Conservation (phyloP, 2,113 vertebrate species). For the Phasianus colchicus region DNA sequence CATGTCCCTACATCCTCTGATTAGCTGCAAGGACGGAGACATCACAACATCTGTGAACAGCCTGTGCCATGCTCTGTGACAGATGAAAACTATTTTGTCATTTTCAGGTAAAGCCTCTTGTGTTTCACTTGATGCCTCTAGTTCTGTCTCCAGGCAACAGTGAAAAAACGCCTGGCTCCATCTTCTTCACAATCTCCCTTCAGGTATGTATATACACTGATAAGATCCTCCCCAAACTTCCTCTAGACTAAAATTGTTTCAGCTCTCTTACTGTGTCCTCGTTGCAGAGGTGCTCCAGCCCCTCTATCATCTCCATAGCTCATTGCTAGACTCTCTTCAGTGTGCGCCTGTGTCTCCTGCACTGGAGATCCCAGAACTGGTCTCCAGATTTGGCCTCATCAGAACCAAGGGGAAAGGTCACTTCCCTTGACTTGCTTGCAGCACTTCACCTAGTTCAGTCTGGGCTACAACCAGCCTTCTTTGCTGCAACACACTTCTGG, state of each 20-base stretch:
- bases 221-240: not conserved
- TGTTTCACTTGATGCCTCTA: not conserved
- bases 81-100: not conserved
- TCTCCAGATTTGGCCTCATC: not conserved
- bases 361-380: not conserved
- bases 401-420: not conserved
- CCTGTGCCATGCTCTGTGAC: not conserved
- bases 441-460: not conserved
- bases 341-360: not conserved
- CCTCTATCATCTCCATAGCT: not conserved
- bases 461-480: not conserved
- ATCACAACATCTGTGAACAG: not conserved
- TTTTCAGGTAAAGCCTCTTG: not conserved
- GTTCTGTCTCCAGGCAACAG: not conserved
- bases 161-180: not conserved
- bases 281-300: not conserved
- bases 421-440: not conserved
- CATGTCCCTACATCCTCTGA: not conserved
- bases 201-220: not conserved
- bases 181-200: not conserved
- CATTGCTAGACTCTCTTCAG: not conserved
- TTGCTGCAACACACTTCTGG: not conserved
- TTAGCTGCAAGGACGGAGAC: fast-evolving
- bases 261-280: not conserved
- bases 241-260: not conserved